Evolutionary conservation across 2,797 vertebrate genomes (phyloP).

Genomic region (Eptatretus atami): DNA sequence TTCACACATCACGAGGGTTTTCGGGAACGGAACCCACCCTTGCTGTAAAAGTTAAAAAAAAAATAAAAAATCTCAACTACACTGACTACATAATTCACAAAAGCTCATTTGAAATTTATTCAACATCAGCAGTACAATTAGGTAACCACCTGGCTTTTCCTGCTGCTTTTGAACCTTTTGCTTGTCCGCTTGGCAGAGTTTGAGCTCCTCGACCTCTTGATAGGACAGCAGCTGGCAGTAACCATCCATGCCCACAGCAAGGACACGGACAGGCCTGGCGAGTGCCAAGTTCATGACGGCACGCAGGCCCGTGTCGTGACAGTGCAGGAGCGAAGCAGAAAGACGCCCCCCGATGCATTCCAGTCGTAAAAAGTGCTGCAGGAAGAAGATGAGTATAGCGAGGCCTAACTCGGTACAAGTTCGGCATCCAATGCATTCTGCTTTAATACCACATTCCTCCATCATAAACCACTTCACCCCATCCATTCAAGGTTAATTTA

Average conservation of each 20-base stretch:
- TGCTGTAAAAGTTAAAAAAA: too few species aligned
- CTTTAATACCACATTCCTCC: too few species aligned
- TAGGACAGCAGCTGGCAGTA: constrained; percentile 38
- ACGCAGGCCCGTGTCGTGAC: constrained; percentile 40
- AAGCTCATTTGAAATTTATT: too few species aligned
- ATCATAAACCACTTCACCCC: too few species aligned
- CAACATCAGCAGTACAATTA: too few species aligned
- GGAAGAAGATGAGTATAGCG: background rate
- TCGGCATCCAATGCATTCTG: too few species aligned
- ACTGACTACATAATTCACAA: too few species aligned
- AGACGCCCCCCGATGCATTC: constrained; percentile 27
- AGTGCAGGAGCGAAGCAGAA: constrained; percentile 38
- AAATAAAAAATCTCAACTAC: too few species aligned
- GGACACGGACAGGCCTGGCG: constrained; percentile 16
- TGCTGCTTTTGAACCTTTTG: constrained; percentile 18
- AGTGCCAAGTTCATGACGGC: constrained; percentile 63
- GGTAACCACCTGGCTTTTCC: background rate
- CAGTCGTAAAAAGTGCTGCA: constrained; percentile 48
- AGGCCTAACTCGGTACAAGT: too few species aligned
- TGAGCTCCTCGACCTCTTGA: constrained; percentile 11
- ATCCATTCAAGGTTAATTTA: too few species aligned
- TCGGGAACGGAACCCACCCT: too few species aligned
- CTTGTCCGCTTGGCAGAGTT: background rate
- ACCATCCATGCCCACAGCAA: constrained; percentile 56
- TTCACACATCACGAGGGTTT: too few species aligned